Base-by-base conservation (phyloP, 1,140 invertebrate genomes). In the Meloidogyne chitwoodi region DNA sequence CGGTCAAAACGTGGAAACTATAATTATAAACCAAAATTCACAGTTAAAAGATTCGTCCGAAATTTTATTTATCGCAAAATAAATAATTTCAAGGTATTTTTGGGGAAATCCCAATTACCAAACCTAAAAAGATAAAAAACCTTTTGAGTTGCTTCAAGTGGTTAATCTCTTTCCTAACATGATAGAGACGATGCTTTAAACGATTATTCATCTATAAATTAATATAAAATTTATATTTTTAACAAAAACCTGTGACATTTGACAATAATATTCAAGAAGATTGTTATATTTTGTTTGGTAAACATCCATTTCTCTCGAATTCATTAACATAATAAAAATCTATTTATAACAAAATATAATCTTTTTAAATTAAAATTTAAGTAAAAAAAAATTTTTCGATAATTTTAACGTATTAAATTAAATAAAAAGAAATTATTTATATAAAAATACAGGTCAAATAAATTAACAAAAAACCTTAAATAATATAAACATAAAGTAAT, bases 91-190 rank as follows among this genome's bases (percentile, higher is more conserved):
- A n/a, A n/a, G n/a, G n/a, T n/a, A n/a, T n/a, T n/a, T n/a, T n/a
- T n/a, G n/a, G n/a, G n/a, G n/a, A n/a, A n/a, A n/a, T n/a, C n/a
- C n/a, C n/a, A n/a, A n/a, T n/a, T n/a, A n/a, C n/a, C n/a, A n/a
- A n/a, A n/a, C n/a, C n/a, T n/a, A n/a, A n/a, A 64, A 26, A 29
- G 3, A 64, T 19, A 16, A 75, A 44, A 16, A 61, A 75, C 74
- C 68, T 73, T 61, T 77, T 77, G 27, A 77, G 63, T 12, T 76
- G 76, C 31, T 77, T 77, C 27, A 77, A 38, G 48, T 77, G 76
- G 48, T 77, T 77, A 8, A 77, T 77, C 44, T 77, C 76, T 44
- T 77, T 77, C 41, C 73, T 77, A 24, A 76, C 68, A 29, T 76
- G 75, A 31, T 76, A 76, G 26, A 76, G 48, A 16, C 75, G 65